phyloP scores from a whole-genome alignment of 2,797 vertebrate species.

The Pseudomugil gertrudae region DNA sequence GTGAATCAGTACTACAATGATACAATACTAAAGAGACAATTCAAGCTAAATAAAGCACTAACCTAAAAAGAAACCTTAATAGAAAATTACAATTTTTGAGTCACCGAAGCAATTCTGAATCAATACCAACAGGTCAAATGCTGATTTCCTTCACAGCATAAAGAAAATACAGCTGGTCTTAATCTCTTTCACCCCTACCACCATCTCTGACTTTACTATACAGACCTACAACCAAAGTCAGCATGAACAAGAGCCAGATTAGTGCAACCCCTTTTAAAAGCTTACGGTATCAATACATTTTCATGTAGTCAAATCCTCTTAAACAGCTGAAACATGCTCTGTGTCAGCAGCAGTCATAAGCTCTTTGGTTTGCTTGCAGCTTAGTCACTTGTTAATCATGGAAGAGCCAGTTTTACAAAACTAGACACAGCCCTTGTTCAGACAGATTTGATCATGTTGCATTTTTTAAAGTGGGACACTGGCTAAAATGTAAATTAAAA shows the following conservation, averaged over 20 bases:
- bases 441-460: neutral
- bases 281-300: conserved; percentile 70
- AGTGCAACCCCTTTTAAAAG: conserved; percentile 56
- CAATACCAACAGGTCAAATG: no score
- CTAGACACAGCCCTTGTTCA: neutral
- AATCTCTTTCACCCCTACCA: neutral
- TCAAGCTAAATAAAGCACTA: no score
- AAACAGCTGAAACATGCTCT: conserved; percentile 34
- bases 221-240: no score
- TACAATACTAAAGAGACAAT: no score
- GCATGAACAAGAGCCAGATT: neutral
- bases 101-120: no score
- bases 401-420: neutral
- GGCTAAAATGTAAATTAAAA: neutral
- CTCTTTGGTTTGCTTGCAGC: conserved; percentile 29
- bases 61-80: no score
- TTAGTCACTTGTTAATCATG: neutral
- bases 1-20: no score
- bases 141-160: no score
- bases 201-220: neutral
- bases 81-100: no score
- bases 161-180: neutral
- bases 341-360: conserved; percentile 35
- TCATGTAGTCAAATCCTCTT: conserved; percentile 67
- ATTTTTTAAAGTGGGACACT: neutral